Evolutionary conservation across 2,888 invertebrate species (phyloP), one percentile per base, ranked within the genome.

Genomic region (Drosophila multiciliata): DNA sequence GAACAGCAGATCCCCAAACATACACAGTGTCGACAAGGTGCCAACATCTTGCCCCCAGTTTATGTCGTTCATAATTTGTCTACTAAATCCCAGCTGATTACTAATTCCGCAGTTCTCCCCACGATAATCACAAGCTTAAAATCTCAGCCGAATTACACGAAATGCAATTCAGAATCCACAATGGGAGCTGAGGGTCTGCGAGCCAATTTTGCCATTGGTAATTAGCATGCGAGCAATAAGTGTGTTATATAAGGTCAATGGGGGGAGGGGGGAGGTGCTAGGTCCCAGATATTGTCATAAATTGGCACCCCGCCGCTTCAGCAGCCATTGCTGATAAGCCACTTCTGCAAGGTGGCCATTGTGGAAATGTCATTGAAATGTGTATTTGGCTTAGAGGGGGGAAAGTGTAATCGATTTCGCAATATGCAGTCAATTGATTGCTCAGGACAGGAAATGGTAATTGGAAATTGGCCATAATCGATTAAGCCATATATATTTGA

Each of bases 61-160:
- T n/a, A 38, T 23, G 26, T 26, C 7, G 35, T 11, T 1, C 60
- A 53, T 53, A 54, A 35, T 9, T 54, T 20, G 33, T 32, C n/a
- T 0, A 36, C 29, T n/a, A 53, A 45, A 2, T 52, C 15, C 12
- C 8, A 15, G 32, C 12, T 48, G 33, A 45, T 53, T 59, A 48
- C 53, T n/a, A 33, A 32, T 45, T 26, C 26, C 23, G 35, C 54
- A 55, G 12, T 26, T 20, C 38, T 29, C 20, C 38, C 33, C 17
- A 33, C 49, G 49, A 26, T 52, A 80, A 80, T 77, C 66, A 38
- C 48, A 57, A 60, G 32, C 5, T 11, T 20, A 7, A 55, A 72
- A 80, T 73, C 82, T 82, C 75, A 26, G 23, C 48, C 63, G 73
- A 73, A 73, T 82, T 75, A 75, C 65, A 60, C 61, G 67, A 60